Evolutionary conservation across 2,888 invertebrate species (phyloP), one percentile per base, ranked within the genome.

Genomic region (Papilio gigon): DNA sequence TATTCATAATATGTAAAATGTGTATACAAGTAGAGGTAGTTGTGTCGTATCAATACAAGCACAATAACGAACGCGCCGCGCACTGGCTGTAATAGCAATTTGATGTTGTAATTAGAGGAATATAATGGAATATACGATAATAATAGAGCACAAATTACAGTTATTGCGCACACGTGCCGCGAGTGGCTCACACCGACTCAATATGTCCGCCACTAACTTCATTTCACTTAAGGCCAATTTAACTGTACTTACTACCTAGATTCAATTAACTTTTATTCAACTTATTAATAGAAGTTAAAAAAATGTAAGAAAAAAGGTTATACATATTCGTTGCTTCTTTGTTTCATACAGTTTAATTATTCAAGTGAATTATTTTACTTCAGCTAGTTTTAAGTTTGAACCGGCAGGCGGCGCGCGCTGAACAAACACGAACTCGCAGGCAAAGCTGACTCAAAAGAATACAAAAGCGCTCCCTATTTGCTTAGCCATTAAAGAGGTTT

Each of bases 401-500:
- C 53, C 53, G 53, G 53, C 30, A 56, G 53, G 53, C 30, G 61
- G 42, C 27, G 20, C 14, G 11, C 30, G 37, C 12, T 25, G 64
- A 50, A 64, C 27, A 64, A 50, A 63, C 22, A 50, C 6, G 44
- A 47, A 53, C 35, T 50, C 25, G 20, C n/a, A 35, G 25, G n/a
- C n/a, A 17, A n/a, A 37, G 35, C 37, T 37, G 35, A 81, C 78
- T 80, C 78, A 76, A 79, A 78, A 73, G 77, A 72, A 77, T 77
- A 75, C 69, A 72, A 74, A 71, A 71, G 59, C 60, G 69, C 70
- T 67, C 72, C 73, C 65, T 85, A 82, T 87, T 86, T 87, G 81
- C 80, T 80, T 78, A 80, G 77, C 86, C 85, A 86, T 87, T 87
- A 84, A 81, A 79, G 80, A 56, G 83, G 82, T 78, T 80, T 77